Evolutionary conservation across 2,888 invertebrate species (phyloP).

Genomic region (Biston betularia): DNA sequence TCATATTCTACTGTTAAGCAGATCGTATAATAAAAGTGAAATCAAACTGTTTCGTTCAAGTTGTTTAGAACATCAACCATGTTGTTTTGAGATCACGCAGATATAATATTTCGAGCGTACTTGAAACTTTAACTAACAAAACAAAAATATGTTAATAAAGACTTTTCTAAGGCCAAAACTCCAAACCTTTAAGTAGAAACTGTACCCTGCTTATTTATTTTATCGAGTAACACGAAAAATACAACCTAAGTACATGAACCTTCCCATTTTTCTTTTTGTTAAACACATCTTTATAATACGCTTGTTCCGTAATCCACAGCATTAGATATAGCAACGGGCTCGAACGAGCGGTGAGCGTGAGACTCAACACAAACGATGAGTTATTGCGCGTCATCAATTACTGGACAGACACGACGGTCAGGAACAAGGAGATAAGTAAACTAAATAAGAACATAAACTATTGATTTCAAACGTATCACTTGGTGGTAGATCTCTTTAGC

Average conservation of each 20-base stretch:
- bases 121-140: no score
- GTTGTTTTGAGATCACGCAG: no score
- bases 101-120: no score
- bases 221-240: neutral
- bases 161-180: neutral
- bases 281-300: constrained; percentile 36
- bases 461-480: no score
- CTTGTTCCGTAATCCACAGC: constrained; percentile 41
- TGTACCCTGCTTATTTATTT: neutral
- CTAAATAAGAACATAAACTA: constrained; percentile 32
- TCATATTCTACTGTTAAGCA: no score
- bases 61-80: no score
- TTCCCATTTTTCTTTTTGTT: constrained; percentile 17
- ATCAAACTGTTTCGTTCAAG: no score
- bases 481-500: no score
- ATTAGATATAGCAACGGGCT: constrained; percentile 51
- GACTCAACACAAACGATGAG: constrained; percentile 82
- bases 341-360: constrained; percentile 65
- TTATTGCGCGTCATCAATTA: constrained; percentile 83
- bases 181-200: neutral
- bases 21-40: no score
- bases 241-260: constrained; percentile 1
- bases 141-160: no score
- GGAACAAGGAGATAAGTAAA: constrained; percentile 40
- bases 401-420: constrained; percentile 70